Base-by-base conservation (phyloP, 2,797 vertebrate species). In the Eupleurogrammus muticus region DNA sequence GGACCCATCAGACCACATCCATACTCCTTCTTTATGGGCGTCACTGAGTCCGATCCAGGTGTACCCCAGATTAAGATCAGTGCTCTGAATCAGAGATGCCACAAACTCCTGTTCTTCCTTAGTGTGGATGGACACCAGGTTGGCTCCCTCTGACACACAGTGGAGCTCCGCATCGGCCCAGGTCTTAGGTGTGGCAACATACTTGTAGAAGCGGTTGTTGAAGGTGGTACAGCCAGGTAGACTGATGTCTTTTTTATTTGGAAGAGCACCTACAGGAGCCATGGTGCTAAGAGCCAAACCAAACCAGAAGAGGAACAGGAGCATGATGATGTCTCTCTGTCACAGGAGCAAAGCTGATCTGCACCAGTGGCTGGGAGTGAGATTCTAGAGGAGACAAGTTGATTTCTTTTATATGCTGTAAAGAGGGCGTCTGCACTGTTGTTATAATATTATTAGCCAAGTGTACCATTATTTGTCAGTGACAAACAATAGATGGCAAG, bases 121-220 rank as follows among this genome's bases (percentile, higher is more conserved):
- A 40, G 44, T 79, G 73, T 75, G 53, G 42, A 81, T 69, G 4
- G 80, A 82, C 60, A 84, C 82, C 66, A 86, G 71, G 62, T 82
- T 84, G 67, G 38, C 9, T 42, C 10, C 10, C 5, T 75, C 0
- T 58, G 70, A 75, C 32, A 67, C 8, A 59, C 73, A 81, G 21
- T 48, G 1, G 5, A 79, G 1, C 28, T 28, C 28, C 6, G 28
- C 28, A 28, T 28, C 28, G 6, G 28, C 6, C 28, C 28, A 28
- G 28, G 28, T 28, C 28, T 3, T 28, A 6, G 28, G 3, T 28
- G 28, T 28, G 28, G 28, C 28, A 28, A 28, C 6, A 6, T 28
- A 28, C 28, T 28, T 28, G 28, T 28, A 28, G 28, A 3, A 28
- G 28, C 28, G 28, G 28, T 28, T 28, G 28, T 28, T 28, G 28